Percentiles rank a stretch among this genome's conserved stretches.
Conservation (phyloP, 2,888 invertebrate species). For the Amiota communis region DNA sequence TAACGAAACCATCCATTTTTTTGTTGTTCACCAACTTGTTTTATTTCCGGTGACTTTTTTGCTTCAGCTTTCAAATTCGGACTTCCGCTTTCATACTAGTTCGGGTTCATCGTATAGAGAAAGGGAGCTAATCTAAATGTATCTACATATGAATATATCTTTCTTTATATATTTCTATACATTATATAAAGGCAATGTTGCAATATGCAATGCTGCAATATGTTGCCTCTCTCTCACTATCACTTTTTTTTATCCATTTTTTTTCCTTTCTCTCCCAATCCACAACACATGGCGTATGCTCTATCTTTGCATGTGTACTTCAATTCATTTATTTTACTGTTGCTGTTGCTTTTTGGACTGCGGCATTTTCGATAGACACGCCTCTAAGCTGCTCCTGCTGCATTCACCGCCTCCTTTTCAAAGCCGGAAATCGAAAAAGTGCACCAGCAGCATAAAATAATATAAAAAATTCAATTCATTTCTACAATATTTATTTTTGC, state of each 20-base stretch:
- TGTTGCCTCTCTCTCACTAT: conserved; percentile 18
- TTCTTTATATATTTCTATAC: no score
- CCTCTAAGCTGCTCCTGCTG: conserved; percentile 2
- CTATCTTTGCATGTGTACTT: neutral
- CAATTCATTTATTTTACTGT: conserved; percentile 2
- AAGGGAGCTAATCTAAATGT: no score
- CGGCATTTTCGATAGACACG: neutral
- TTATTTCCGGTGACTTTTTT: conserved; percentile 7
- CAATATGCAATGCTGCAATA: conserved; percentile 58
- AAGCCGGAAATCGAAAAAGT: conserved; percentile 19
- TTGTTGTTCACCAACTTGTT: conserved; percentile 8
- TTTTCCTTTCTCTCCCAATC: neutral
- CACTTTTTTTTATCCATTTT: neutral
- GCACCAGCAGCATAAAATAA: conserved; percentile 12
- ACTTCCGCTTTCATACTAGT: conserved; percentile 36
- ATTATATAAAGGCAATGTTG: conserved; percentile 28
- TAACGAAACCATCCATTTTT: conserved; percentile 31
- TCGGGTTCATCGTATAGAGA: no score
- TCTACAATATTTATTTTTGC: neutral
- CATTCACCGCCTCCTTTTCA: conserved; percentile 2
- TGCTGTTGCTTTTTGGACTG: neutral
- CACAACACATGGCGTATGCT: conserved; percentile 26
- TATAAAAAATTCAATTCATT: neutral
- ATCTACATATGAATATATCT: no score
- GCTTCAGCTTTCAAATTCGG: neutral